Base-by-base conservation (phyloP, 1,140 invertebrate genomes). In the Drosophila simulans region DNA sequence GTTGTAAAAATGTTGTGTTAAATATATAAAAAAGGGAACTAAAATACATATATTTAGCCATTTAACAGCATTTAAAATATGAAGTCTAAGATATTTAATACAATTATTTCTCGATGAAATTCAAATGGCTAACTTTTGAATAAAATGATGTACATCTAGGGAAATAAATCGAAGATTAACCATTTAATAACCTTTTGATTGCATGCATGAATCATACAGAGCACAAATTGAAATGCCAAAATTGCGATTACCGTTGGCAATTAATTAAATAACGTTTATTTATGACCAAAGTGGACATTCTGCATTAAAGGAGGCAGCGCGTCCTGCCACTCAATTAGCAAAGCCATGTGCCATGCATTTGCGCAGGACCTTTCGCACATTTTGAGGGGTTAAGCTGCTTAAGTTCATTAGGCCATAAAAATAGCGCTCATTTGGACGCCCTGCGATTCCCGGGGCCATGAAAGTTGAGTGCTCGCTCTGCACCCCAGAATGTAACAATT, bases 381-480 rank as follows among this genome's bases (percentile, higher is more conserved):
- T 55, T 43, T 39, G 31, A 40, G 55, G 37, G 52, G 58, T 43
- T 75, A 74, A 69, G 54, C 77, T 45, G 57, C 53, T 58, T 40
- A 48, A 75, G 48, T 80, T 80, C 70, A 80, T 80, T 74, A 74
- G 71, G 71, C 56, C 51, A 74, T 63, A 74, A 63, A 78, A 74
- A 69, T 80, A 39, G 51, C 70, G 27, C 63, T 80, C 57, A 74
- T 74, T 73, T 66, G 39, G 45, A 68, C 62, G 56, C 77, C 62
- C 62, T 66, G 68, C 69, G 59, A 72, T 78, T 72, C 37, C 45
- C 56, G 53, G 0, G 15, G 43, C n/a, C 42, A 69, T 70, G 40
- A 70, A 48, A 35, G 66, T 55, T 55, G 66, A 70, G 49, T 70
- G 51, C 49, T 54, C 42, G 51, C 49, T 54, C 42, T n/a, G 7